Conservation (phyloP, 2,888 invertebrate species). For the Rhyacophila evoluta region DNA sequence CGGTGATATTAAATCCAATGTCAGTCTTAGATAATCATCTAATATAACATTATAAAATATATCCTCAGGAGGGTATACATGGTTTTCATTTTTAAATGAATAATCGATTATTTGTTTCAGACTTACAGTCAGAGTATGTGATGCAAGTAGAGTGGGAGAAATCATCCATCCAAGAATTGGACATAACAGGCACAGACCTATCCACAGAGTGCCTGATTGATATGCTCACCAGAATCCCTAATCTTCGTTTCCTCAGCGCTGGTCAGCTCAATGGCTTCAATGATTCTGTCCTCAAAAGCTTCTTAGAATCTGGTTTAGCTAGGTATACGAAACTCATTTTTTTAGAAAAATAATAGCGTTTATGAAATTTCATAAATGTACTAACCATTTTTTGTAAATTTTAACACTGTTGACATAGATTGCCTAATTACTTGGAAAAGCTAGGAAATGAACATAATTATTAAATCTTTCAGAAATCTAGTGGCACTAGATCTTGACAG, state of each 20-base stretch:
- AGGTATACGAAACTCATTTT: constrained; percentile 62
- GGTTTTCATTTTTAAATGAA: no score
- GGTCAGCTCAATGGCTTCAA: constrained; percentile 98
- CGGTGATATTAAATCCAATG: no score
- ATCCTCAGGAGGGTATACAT: no score
- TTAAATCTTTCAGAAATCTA: constrained; percentile 73
- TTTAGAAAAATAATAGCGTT: no score
- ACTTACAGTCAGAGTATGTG: constrained; percentile 90
- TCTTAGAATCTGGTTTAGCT: constrained; percentile 88
- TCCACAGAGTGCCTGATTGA: constrained; percentile 94
- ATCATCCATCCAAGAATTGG: constrained; percentile 91
- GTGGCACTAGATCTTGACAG: constrained; percentile 93
- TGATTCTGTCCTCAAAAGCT: constrained; percentile 92
- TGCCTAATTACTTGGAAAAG: no score
- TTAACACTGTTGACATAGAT: no score
- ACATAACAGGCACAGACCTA: constrained; percentile 97
- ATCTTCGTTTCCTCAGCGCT: constrained; percentile 89
- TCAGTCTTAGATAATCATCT: no score
- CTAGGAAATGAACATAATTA: no score
- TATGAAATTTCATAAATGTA: no score
- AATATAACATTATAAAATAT: no score
- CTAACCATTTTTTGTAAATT: no score
- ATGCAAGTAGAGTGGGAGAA: constrained; percentile 99
- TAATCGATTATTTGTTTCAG: no score
- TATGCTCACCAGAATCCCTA: constrained; percentile 89